Base-by-base conservation (phyloP, 2,888 invertebrate species). In the Drosophila emarginata region DNA sequence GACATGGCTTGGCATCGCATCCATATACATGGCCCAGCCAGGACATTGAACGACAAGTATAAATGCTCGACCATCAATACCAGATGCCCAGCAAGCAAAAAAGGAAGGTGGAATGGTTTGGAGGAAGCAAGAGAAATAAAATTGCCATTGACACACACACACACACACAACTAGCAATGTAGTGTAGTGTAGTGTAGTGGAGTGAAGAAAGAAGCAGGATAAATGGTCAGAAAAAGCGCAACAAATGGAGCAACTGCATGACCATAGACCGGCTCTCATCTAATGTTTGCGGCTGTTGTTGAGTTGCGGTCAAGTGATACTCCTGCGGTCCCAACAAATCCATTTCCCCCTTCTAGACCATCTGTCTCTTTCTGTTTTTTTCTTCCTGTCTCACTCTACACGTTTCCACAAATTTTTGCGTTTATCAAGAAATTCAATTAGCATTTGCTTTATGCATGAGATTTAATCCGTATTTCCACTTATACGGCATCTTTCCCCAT, bases 361-460 rank as follows among this genome's bases (percentile, higher is more conserved):
- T 62, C 57, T 52, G 50, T 52, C 54, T 53, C 61, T 53, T 40
- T 50, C 56, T 51, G 21, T 37, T 58, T 64, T 71, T 71, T 57
- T 51, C 64, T 61, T 53, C 45, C 28, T 37, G 1, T 26, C n/a
- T 45, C 21, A 45, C 45, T 45, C 21, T 45, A 12, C 11, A 18
- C 45, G 21, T 45, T 18, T 45, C 11, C 7, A 21, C 45, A 21
- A 54, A 54, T 54, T 54, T 54, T 28, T 15, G 36, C 32, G 52
- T 68, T 64, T 64, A 82, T 71, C 72, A 65, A 57, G 70, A 67
- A 86, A 86, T 80, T 86, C 84, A 86, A 86, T 88, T 88, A 86
- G 77, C 73, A 78, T 76, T 74, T 88, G 76, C 68, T 67, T 87
- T 84, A 87, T 87, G 72, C 76, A 87, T 84, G 76, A 78, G 72